A percentile compares a stretch with the other conserved stretches of the same genome.
These are phyloP conservation scores for Oceanodroma leucorhoa DNA, from an alignment of 2,797 vertebrate genomes.

Conservation along the genomic window DNA sequence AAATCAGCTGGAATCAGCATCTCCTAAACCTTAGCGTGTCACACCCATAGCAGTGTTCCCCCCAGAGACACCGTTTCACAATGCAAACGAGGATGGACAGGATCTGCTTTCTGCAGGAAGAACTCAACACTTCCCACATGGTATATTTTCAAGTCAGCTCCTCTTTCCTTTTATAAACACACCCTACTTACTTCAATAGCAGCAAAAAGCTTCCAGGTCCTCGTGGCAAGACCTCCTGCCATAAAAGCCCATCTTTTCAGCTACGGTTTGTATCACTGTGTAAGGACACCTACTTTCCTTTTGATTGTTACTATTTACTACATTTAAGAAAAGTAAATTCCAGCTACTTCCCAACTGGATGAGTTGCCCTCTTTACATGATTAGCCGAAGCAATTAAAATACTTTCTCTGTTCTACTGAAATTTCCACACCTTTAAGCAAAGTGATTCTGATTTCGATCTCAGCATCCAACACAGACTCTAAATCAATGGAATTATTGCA, in stretches of 20 bases:
- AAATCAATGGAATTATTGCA: not conserved
- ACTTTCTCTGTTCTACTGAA: not conserved
- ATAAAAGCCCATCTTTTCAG: not conserved
- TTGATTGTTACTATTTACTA: not conserved
- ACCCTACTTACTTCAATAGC: not conserved
- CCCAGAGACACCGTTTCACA: not conserved
- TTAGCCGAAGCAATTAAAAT: not conserved
- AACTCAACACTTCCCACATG: not conserved
- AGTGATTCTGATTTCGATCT: not conserved
- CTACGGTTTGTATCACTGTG: not conserved
- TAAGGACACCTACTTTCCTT: not conserved
- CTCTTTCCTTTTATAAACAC: not conserved
- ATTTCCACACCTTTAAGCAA: not conserved
- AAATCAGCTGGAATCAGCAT: not conserved
- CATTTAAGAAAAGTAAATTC: not conserved
- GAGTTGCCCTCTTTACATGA: not conserved
- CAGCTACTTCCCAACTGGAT: not conserved
- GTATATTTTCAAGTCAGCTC: not conserved
- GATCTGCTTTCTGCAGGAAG: not conserved
- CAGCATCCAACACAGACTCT: not conserved
- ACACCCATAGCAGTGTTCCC: no score
- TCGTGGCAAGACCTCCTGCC: not conserved
- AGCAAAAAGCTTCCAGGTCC: not conserved
- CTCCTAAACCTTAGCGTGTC: not conserved
- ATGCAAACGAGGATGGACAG: not conserved